phyloP scores from a whole-genome alignment of 1,140 invertebrate genomes.

The Homarus americanus region DNA sequence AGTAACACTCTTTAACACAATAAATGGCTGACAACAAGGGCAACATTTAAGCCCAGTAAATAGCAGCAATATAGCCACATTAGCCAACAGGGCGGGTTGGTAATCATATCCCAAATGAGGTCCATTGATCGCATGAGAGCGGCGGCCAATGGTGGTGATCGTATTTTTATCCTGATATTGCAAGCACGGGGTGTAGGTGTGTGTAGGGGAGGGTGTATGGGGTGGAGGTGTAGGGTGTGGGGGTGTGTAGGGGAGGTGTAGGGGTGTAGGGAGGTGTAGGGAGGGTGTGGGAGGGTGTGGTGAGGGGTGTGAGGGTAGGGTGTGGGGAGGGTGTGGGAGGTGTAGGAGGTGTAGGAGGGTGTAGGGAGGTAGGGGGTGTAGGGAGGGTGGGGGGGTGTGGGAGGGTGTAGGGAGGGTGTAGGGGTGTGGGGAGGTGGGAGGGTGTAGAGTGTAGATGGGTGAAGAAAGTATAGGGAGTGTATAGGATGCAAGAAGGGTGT shows the following conservation, averaged over 20 bases:
- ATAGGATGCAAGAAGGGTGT: too few species aligned
- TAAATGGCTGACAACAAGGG: background rate
- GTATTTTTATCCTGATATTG: slow-evolving; percentile 8
- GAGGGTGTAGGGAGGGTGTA: too few species aligned
- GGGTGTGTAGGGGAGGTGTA: too few species aligned
- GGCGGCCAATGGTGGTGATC: background rate
- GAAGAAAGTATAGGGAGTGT: too few species aligned
- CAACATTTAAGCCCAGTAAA: background rate
- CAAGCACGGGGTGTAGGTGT: background rate
- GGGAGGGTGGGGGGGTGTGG: too few species aligned
- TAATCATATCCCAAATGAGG: slow-evolving; percentile 22
- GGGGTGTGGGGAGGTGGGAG: too few species aligned
- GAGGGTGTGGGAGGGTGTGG: too few species aligned
- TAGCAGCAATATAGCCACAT: background rate
- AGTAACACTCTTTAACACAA: background rate
- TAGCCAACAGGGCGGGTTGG: background rate
- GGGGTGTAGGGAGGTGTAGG: background rate
- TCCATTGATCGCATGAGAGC: background rate
- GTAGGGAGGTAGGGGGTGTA: too few species aligned
- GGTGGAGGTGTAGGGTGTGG: background rate
- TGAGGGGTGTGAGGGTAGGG: background rate
- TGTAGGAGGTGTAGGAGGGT: too few species aligned
- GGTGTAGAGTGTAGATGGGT: too few species aligned
- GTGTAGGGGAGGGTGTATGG: background rate
- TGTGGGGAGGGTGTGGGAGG: background rate